phyloP scores from a whole-genome alignment of 2,888 invertebrate species.

The Meteorus cinctellus region DNA sequence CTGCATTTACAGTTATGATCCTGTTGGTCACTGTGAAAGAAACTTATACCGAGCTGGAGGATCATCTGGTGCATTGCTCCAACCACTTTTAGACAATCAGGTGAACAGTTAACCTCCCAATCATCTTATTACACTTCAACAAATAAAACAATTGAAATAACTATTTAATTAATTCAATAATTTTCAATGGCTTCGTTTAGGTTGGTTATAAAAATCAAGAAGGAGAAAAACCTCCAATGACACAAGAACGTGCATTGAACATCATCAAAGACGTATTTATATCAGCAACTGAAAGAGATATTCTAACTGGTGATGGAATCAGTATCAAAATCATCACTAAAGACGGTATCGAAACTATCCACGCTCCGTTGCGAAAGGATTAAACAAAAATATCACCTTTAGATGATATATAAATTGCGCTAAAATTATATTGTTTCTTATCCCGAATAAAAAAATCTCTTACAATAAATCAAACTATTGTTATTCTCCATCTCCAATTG shows the following conservation, averaged over 20 bases:
- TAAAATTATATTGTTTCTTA: constrained; percentile 20
- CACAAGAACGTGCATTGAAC: constrained; percentile 86
- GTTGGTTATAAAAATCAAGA: constrained; percentile 92
- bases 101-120: constrained; percentile 65
- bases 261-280: constrained; percentile 97
- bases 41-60: constrained; percentile 91
- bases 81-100: constrained; percentile 97
- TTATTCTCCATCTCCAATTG: neutral
- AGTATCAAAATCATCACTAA: constrained; percentile 90
- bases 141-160: neutral
- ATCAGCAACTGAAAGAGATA: constrained; percentile 98
- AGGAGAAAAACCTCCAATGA: constrained; percentile 78
- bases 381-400: constrained; percentile 75
- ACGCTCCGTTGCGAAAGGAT: constrained; percentile 84
- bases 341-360: constrained; percentile 85
- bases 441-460: neutral
- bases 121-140: neutral
- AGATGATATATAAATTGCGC: neutral
- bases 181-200: constrained; percentile 68
- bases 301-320: constrained; percentile 96
- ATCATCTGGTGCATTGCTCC: constrained; percentile 90
- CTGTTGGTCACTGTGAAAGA: constrained; percentile 95
- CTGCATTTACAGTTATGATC: constrained; percentile 96
- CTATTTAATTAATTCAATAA: constrained; percentile 11
- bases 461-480: neutral